Evolutionary conservation across 2,888 invertebrate species (phyloP).

Genomic region (Hypselothyrea guttata): DNA sequence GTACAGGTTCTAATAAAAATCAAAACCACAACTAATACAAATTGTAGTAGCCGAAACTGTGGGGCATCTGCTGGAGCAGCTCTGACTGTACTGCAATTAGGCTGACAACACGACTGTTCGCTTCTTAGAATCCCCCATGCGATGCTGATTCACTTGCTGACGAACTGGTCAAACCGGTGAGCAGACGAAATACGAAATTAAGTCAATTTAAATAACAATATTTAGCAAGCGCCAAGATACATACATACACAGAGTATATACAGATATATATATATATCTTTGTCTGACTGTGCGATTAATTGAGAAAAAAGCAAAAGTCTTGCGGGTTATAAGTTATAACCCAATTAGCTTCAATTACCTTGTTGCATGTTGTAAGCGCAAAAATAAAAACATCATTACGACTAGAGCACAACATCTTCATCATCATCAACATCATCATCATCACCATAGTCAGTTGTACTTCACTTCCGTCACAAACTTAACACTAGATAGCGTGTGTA

Average conservation of each 20-base stretch:
- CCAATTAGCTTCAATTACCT: conserved; percentile 71
- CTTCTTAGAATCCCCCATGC: conserved; percentile 39
- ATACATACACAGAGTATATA: neutral
- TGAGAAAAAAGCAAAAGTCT: conserved; percentile 30
- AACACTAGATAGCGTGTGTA: conserved; percentile 19
- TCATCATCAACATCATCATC: neutral
- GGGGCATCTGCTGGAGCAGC: conserved; percentile 12
- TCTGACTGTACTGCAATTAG: conserved; percentile 48
- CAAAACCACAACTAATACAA: too few species aligned
- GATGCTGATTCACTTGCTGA: conserved; percentile 36
- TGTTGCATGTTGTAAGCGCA: conserved; percentile 10
- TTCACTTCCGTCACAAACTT: conserved; percentile 43
- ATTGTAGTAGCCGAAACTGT: too few species aligned
- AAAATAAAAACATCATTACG: conserved; percentile 4
- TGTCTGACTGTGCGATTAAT: conserved; percentile 41
- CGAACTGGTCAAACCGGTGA: conserved; percentile 53
- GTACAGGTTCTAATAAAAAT: neutral
- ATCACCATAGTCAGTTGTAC: conserved; percentile 2
- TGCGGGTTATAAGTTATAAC: conserved; percentile 56
- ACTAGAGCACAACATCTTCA: neutral
- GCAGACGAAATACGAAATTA: conserved; percentile 10
- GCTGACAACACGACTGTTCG: conserved; percentile 30
- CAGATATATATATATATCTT: conserved; percentile 12
- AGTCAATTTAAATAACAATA: conserved; percentile 24
- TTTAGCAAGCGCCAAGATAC: conserved; percentile 9